Evolutionary conservation across 2,797 vertebrate genomes (phyloP), one percentile per base, ranked within the genome.

Genomic region (Macrochelys suwanniensis): DNA sequence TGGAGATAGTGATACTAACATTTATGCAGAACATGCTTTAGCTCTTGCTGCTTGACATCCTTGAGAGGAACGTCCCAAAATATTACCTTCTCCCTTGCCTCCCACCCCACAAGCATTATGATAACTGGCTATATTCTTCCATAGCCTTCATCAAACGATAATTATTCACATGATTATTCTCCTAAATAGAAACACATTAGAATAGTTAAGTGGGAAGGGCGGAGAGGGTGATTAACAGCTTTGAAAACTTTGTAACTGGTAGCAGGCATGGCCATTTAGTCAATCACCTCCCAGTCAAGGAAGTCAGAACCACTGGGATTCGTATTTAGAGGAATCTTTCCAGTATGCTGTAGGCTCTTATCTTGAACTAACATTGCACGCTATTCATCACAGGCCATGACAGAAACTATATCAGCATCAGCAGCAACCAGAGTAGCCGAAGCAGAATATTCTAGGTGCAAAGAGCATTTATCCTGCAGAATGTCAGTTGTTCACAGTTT

Each of bases 331-430:
- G 78, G 85, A 88, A 54, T 84, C 37, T 96, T 95, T 91, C 31
- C 91, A 90, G 47, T 51, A 37, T 25, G 31, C 37, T 86, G 54
- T 57, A 93, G 59, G 51, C 76, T 96, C 71, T 97, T 97, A 92
- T 95, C 94, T 97, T 94, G 78, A 90, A 71, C 45, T 47, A 94
- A 80, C 84, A 79, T 74, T 90, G 57, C n/a, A 76, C n/a, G 77
- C 6, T 89, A 19, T 89, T 92, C 93, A 88, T 95, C 94, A 94
- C 61, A 78, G 78, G 82, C 88, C 68, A 28, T 1, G 45, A 81
- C 59, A 96, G 59, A 86, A 92, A 84, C 71, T 71, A 0, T 65
- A 92, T 89, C 79, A 71, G 82, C 51, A 91, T 16, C 57, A 85
- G 84, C 89, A 94, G 85, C 89, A 95, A 84, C 54, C 33, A 65